phyloP scores from a whole-genome alignment of 2,797 vertebrate species.

The Sebastes melanostomus region DNA sequence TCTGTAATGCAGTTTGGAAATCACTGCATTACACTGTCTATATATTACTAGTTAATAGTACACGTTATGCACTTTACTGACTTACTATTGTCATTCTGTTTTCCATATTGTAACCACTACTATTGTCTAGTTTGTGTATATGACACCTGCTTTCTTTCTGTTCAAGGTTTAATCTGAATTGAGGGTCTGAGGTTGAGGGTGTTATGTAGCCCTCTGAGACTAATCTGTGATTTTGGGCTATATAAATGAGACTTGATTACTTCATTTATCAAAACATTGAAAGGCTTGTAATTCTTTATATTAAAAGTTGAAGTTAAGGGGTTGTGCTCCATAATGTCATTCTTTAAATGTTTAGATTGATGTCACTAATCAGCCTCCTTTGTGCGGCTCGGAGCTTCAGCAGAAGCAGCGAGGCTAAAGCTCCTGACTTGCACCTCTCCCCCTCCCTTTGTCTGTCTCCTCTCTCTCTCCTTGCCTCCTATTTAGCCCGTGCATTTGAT shows the following conservation, averaged over 20 bases:
- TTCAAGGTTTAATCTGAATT: too few species aligned
- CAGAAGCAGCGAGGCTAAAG: slow-evolving; percentile 38
- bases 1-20: too few species aligned
- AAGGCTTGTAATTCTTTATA: not conserved
- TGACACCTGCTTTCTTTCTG: not conserved
- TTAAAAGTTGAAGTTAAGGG: not conserved
- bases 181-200: too few species aligned
- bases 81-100: not conserved
- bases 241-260: not conserved
- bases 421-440: slow-evolving; percentile 68
- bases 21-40: too few species aligned
- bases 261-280: too few species aligned
- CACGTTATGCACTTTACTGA: too few species aligned
- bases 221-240: too few species aligned
- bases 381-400: slow-evolving; percentile 54
- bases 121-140: not conserved
- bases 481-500: slow-evolving; percentile 86
- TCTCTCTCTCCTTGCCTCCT: slow-evolving; percentile 74
- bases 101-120: not conserved
- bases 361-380: slow-evolving; percentile 62
- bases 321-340: not conserved
- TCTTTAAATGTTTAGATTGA: slow-evolving; percentile 54
- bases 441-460: slow-evolving; percentile 70
- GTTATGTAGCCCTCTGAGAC: too few species aligned
- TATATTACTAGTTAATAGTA: too few species aligned